Conservation (phyloP, 2,888 invertebrate species). For the Callinectes sapidus region DNA sequence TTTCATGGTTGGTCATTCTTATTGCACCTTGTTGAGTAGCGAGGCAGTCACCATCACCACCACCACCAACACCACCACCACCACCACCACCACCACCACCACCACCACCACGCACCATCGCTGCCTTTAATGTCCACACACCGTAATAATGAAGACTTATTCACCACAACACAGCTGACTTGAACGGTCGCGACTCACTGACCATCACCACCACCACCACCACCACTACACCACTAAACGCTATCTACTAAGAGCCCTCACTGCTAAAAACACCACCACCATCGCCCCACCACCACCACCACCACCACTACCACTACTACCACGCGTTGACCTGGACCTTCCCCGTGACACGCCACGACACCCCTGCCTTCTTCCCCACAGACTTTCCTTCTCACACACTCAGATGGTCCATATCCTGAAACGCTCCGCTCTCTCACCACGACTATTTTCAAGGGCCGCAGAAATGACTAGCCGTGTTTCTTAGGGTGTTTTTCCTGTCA, state of each 20-base stretch:
- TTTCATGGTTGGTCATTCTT: background rate
- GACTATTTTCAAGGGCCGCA: too few species aligned
- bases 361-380: background rate
- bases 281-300: background rate
- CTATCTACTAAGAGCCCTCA: background rate
- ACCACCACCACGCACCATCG: conserved; percentile 4
- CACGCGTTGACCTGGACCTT: conserved; percentile 2
- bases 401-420: too few species aligned
- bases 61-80: conserved; percentile 73
- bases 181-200: background rate
- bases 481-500: too few species aligned
- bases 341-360: background rate
- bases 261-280: background rate
- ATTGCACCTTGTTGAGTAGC: conserved; percentile 84
- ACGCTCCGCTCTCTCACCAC: too few species aligned
- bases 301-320: conserved; percentile 11
- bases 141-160: conserved; percentile 3
- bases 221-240: background rate
- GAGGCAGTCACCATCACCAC: conserved; percentile 99
- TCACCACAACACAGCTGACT: background rate
- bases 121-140: background rate
- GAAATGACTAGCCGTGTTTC: too few species aligned
- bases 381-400: background rate
- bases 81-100: conserved; percentile 6
- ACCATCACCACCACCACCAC: conserved; percentile 15